phyloP scores from a whole-genome alignment of 1,140 invertebrate genomes.

The Melanaphis sacchari region DNA sequence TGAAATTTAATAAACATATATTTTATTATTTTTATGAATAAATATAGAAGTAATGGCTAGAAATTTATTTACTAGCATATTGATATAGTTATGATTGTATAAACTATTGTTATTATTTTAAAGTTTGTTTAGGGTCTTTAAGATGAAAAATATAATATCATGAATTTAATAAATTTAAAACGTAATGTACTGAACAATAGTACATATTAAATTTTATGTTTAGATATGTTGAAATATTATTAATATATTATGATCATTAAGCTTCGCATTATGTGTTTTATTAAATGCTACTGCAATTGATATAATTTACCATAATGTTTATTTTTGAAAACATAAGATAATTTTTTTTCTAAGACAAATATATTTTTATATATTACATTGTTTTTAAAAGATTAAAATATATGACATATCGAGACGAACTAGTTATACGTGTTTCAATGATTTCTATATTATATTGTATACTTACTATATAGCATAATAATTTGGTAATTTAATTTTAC shows the following conservation, averaged over 20 bases:
- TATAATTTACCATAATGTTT: background rate
- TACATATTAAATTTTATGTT: background rate
- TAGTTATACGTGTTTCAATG: background rate
- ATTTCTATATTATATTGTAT: background rate
- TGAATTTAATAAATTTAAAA: background rate
- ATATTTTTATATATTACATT: background rate
- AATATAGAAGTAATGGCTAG: background rate
- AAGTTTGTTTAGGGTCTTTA: background rate
- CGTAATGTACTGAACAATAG: background rate
- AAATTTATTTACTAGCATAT: background rate
- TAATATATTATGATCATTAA: background rate
- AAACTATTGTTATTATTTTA: background rate
- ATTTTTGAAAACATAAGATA: background rate
- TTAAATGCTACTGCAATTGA: background rate
- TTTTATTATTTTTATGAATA: background rate
- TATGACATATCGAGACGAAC: background rate
- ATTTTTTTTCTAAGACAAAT: background rate
- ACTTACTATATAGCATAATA: background rate
- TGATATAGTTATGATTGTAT: background rate
- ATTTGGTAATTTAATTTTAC: background rate
- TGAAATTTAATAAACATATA: no score
- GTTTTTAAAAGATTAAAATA: background rate
- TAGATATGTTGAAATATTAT: background rate
- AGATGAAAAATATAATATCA: background rate
- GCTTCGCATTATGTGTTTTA: background rate